Evolutionary conservation across 2,113 vertebrate species (phyloP), one percentile per base, ranked within the genome.

Genomic region (Noctilio leporinus): DNA sequence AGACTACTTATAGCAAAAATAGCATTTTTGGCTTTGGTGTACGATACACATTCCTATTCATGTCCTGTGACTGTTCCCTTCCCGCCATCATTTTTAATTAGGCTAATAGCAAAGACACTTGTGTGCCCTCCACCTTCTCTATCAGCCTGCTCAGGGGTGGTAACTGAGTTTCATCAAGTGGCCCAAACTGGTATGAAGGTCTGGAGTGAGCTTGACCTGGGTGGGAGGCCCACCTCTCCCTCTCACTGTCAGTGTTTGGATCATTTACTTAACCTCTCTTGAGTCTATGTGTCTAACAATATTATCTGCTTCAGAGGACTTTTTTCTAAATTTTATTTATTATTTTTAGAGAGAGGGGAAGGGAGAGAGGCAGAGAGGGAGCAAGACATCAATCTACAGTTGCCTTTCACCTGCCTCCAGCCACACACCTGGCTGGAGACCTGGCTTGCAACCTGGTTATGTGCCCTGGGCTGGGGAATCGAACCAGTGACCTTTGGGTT

Each of bases 1-100:
- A 80, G 51, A 33, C 69, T 33, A 59, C 55, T 85, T 45, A 85
- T 85, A 90, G 77, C 33, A 90, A 90, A 93, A 86, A 5, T 65
- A 62, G 91, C 91, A 82, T 43, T 62, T 70, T 49, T 8, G 47
- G 40, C 45, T 95, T 93, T 45, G 12, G 30, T 93, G 55, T 40
- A 28, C 28, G 20, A 64, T 55, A 43, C 24, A 51, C 51, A 62
- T 30, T 59, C 59, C 33, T 65, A 81, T 51, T 47, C 59, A 76
- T 57, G 43, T 49, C 38, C n/a, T 17, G 2, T 19, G n/a, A 64
- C 73, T 55, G n/a, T 40, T 89, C 73, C 73, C 62, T 92, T 88
- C 77, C 82, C 82, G 76, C 53, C 14, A 10, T 59, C 82, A 40
- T 88, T 91, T 94, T 87, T 35, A 45, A 57, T 84, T 72, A 81